Conservation (phyloP, 2,888 invertebrate species). For the Caenorhabditis sp. region DNA sequence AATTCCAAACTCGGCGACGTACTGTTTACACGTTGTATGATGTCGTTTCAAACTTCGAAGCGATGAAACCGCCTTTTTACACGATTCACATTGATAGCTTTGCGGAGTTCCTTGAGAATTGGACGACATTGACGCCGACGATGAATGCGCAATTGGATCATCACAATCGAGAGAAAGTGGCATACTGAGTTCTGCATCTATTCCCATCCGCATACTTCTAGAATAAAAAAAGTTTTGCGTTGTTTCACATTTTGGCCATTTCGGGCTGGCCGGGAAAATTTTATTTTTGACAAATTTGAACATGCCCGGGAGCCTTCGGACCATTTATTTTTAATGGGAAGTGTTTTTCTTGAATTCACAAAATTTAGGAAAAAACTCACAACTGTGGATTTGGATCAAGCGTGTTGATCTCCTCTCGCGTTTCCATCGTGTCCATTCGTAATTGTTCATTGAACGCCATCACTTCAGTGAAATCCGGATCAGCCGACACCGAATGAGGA, state of each 20-base stretch:
- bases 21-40: constrained; percentile 45
- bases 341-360: too few relatives aligned
- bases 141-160: constrained; percentile 6
- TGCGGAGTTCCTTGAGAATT: constrained; percentile 15
- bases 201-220: not conserved
- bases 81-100: constrained; percentile 33
- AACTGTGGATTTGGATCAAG: constrained; percentile 2
- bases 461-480: not conserved
- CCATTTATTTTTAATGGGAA: too few relatives aligned
- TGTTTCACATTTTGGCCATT: too few relatives aligned
- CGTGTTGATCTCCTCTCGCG: not conserved
- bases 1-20: constrained; percentile 26
- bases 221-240: not conserved
- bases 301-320: too few relatives aligned
- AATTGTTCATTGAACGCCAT: not conserved
- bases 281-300: too few relatives aligned
- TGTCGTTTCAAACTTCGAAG: constrained; percentile 46
- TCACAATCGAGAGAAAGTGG: constrained; percentile 20
- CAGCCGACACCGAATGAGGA: not conserved
- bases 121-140: constrained; percentile 18
- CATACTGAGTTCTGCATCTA: constrained; percentile 13
- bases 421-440: not conserved
- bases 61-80: constrained; percentile 47
- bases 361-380: not conserved
- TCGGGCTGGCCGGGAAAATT: too few relatives aligned